phyloP scores from a whole-genome alignment of 1,140 invertebrate genomes.

The Araneus ventricosus region DNA sequence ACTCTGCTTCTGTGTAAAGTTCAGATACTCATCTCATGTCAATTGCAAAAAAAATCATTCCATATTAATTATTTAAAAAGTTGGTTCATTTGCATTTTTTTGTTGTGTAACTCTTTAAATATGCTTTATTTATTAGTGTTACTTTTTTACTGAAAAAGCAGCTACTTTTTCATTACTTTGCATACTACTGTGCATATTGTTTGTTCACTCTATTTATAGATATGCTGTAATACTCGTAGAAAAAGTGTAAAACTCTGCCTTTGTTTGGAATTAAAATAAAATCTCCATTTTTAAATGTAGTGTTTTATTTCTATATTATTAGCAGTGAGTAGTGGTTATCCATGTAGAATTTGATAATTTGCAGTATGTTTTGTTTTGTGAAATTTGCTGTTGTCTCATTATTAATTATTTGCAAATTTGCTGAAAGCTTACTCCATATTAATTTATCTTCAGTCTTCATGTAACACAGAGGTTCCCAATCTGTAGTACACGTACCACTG shows the following conservation, averaged over 20 bases:
- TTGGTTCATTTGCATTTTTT: not conserved
- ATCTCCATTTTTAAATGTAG: not conserved
- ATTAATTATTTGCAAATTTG: too few relatives aligned
- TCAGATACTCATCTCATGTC: not conserved
- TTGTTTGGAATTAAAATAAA: not conserved
- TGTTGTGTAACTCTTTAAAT: not conserved
- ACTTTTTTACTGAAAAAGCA: conserved; percentile 1
- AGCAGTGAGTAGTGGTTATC: too few relatives aligned
- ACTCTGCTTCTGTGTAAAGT: not conserved
- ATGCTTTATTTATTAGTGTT: conserved; percentile 1
- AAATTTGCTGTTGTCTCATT: too few relatives aligned
- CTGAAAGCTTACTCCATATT: too few relatives aligned
- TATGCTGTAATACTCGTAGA: not conserved
- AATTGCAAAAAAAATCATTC: not conserved
- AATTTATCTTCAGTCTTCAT: too few relatives aligned
- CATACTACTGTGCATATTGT: not conserved
- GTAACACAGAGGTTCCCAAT: too few relatives aligned
- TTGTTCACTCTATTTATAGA: not conserved
- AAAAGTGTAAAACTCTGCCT: conserved; percentile 5
- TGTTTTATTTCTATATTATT: not conserved
- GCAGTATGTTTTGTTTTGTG: too few relatives aligned
- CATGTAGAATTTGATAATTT: too few relatives aligned
- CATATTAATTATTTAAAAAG: conserved; percentile 12
- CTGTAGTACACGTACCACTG: too few relatives aligned
- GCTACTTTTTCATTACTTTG: not conserved